Percentiles rank a stretch among this genome's conserved stretches.
These are phyloP conservation scores for Agrochola circellaris DNA, from an alignment of 2,888 invertebrate species.

Conservation along the genomic window DNA sequence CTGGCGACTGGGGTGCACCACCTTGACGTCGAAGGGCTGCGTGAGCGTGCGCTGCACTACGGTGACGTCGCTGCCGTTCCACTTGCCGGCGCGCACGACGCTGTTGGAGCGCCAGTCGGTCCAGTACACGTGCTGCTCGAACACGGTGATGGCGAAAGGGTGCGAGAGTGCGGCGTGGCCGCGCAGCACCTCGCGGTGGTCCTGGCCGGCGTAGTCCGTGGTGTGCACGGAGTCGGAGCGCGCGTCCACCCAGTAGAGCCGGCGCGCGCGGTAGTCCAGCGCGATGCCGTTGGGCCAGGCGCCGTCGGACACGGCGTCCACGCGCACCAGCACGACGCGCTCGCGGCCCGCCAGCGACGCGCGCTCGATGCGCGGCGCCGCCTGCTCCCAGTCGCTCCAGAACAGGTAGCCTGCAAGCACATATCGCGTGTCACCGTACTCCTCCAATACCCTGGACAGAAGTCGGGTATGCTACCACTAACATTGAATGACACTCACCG, in stretches of 20 bases:
- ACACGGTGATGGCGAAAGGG: slow-evolving; percentile 97
- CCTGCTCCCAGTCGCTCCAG: slow-evolving; percentile 97
- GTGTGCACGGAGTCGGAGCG: slow-evolving; percentile 96
- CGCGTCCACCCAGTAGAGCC: slow-evolving; percentile 97
- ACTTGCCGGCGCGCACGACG: slow-evolving; percentile 96
- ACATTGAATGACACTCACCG: not conserved
- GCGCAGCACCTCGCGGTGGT: slow-evolving; percentile 93
- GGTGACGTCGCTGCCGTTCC: slow-evolving; percentile 94
- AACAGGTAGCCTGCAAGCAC: slow-evolving; percentile 91
- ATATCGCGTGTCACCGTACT: not conserved
- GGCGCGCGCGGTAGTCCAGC: slow-evolving; percentile 93
- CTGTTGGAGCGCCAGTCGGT: slow-evolving; percentile 98
- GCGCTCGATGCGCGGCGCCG: slow-evolving; percentile 95
- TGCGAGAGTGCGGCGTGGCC: slow-evolving; percentile 95
- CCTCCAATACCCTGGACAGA: not conserved
- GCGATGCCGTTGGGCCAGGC: slow-evolving; percentile 97
- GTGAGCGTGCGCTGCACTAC: slow-evolving; percentile 95
- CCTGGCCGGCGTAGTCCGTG: slow-evolving; percentile 94
- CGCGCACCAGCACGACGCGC: slow-evolving; percentile 91
- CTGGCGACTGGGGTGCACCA: slow-evolving; percentile 86
- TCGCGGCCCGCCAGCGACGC: slow-evolving; percentile 94
- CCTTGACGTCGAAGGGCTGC: slow-evolving; percentile 97
- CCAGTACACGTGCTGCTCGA: slow-evolving; percentile 97
- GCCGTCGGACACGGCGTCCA: slow-evolving; percentile 89
- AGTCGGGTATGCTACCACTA: not conserved